Conservation (phyloP, 2,888 invertebrate genomes). For the Nomada hirtipes region DNA sequence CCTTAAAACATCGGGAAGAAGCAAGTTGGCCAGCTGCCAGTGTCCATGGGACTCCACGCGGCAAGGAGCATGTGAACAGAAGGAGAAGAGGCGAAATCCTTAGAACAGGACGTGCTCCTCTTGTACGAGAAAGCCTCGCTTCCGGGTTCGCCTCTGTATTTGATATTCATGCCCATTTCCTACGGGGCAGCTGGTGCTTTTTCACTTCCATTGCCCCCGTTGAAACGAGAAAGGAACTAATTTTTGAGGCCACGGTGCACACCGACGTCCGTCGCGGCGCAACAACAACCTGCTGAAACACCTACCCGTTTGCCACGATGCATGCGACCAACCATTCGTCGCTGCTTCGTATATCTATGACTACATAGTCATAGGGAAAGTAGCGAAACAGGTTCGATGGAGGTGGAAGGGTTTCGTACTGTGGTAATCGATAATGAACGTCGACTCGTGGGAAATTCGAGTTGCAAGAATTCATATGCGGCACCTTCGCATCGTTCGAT, state of each 20-base stretch:
- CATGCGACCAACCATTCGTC: slow-evolving; percentile 13
- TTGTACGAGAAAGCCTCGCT: slow-evolving; percentile 77
- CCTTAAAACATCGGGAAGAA: slow-evolving; percentile 75
- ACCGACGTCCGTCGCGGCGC: slow-evolving; percentile 13
- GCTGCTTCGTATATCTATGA: slow-evolving; percentile 37
- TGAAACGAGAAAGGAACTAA: slow-evolving; percentile 40
- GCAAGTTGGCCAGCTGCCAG: slow-evolving; percentile 69
- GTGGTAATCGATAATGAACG: slow-evolving; percentile 36
- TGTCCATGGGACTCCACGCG: slow-evolving; percentile 58
- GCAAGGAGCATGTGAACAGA: slow-evolving; percentile 64
- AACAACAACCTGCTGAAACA: slow-evolving; percentile 44
- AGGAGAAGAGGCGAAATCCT: slow-evolving; percentile 75
- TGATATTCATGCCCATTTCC: slow-evolving; percentile 75
- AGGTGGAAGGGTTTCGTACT: slow-evolving; percentile 37
- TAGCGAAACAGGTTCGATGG: slow-evolving; percentile 45
- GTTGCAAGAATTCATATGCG: slow-evolving; percentile 13
- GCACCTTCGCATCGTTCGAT: slow-evolving; percentile 7
- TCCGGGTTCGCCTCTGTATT: slow-evolving; percentile 80
- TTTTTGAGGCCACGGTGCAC: slow-evolving; percentile 48
- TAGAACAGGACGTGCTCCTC: slow-evolving; percentile 81
- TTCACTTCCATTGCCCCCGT: slow-evolving; percentile 51
- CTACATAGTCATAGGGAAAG: slow-evolving; percentile 52
- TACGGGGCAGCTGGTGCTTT: slow-evolving; percentile 77
- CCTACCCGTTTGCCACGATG: slow-evolving; percentile 20
- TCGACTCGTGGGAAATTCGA: slow-evolving; percentile 62